Percentiles rank a stretch among this genome's conserved stretches.
Conservation (phyloP, 2,113 vertebrate species). For the Fulmarus glacialis region DNA sequence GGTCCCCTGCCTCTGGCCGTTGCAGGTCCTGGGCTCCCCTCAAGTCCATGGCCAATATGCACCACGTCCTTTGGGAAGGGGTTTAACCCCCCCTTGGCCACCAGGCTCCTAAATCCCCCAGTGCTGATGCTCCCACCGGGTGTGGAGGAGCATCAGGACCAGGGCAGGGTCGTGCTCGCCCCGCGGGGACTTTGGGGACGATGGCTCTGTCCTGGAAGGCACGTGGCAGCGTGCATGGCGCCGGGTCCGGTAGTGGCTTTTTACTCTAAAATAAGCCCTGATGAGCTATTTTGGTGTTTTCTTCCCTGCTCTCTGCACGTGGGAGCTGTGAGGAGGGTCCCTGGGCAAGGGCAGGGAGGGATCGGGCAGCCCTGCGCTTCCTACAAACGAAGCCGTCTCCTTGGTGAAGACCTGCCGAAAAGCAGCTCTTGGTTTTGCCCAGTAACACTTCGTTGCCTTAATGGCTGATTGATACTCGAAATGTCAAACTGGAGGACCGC, state of each 20-base stretch:
- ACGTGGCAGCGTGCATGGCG: fast-evolving
- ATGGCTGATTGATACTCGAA: background rate
- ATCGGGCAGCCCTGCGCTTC: background rate
- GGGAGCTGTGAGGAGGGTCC: background rate
- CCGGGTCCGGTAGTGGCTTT: fast-evolving
- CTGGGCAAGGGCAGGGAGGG: background rate
- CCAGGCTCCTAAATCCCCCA: background rate
- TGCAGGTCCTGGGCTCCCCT: fast-evolving
- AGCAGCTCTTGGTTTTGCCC: background rate
- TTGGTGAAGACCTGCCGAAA: background rate
- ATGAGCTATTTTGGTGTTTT: background rate
- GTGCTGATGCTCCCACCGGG: fast-evolving
- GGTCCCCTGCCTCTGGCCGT: background rate
- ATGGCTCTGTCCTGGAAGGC: background rate
- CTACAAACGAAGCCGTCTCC: background rate
- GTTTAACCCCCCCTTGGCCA: background rate
- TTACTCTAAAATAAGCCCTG: background rate
- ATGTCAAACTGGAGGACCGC: background rate
- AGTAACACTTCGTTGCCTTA: background rate
- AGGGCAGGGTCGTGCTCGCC: background rate
- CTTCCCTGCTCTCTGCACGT: fast-evolving
- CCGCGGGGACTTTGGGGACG: fast-evolving
- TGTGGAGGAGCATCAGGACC: background rate
- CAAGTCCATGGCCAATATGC: fast-evolving
- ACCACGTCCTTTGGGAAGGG: background rate